phyloP scores from a whole-genome alignment of 2,888 invertebrate species.

The Malachius bipustulatus region DNA sequence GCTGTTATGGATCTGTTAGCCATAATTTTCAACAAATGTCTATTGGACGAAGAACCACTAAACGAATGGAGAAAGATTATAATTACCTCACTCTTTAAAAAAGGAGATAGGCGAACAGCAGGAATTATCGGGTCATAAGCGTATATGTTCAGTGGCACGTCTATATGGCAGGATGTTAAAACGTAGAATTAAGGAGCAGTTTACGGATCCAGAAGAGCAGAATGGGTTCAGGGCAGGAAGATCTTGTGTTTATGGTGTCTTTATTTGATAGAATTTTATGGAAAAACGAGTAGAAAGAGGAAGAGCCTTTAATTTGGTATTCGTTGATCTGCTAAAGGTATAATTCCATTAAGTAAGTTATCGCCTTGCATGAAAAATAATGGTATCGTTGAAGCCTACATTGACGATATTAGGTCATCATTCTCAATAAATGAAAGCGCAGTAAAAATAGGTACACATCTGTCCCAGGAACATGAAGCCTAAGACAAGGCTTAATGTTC shows the following conservation, averaged over 20 bases:
- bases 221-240: constrained; percentile 1
- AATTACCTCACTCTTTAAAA: not conserved
- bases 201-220: constrained; percentile 1
- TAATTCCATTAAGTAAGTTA: constrained; percentile 1
- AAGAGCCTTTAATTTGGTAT: not conserved
- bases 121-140: constrained; percentile 1
- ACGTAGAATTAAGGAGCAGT: constrained; percentile 1
- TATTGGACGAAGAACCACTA: not conserved
- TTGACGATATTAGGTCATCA: not conserved
- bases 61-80: not conserved
- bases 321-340: constrained; percentile 2
- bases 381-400: constrained; percentile 2
- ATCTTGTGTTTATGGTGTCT: not conserved
- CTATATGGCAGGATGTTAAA: not conserved
- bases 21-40: not conserved
- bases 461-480: constrained; percentile 1
- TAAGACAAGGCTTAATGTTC: constrained; percentile 3
- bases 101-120: not conserved
- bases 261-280: not conserved
- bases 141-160: constrained; percentile 3
- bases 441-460: not conserved
- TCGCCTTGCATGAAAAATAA: constrained; percentile 1
- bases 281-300: constrained; percentile 1
- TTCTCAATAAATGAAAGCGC: not conserved
- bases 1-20: constrained; percentile 1